phyloP scores from a whole-genome alignment of 2,888 invertebrate species.

The Chrysodeixis includens region DNA sequence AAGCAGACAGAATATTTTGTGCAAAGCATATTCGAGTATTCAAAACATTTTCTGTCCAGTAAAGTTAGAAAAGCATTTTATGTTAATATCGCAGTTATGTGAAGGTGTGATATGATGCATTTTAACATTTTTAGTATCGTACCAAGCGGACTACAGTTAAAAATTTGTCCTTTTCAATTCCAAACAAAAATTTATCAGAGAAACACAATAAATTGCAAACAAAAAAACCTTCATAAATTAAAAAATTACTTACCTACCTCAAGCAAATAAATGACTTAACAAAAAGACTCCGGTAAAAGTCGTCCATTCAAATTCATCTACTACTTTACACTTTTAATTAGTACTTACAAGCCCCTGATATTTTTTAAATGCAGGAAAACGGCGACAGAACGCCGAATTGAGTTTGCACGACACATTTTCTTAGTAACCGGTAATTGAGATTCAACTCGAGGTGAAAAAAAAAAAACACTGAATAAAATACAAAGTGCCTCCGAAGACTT shows the following conservation, averaged over 20 bases:
- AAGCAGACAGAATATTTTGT: no score
- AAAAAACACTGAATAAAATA: constrained; percentile 53
- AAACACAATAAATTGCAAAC: no score
- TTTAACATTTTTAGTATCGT: no score
- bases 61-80: no score
- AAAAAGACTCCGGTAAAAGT: constrained; percentile 12
- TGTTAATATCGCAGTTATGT: no score
- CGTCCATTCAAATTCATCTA: constrained; percentile 30
- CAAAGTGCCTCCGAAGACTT: constrained; percentile 40
- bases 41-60: no score
- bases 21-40: no score
- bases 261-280: constrained; percentile 15
- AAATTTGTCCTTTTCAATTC: no score
- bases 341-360: constrained; percentile 28
- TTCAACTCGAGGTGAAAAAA: constrained; percentile 44
- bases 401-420: constrained; percentile 59
- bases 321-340: constrained; percentile 45
- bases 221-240: not conserved
- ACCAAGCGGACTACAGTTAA: no score
- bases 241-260: not conserved
- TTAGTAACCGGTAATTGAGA: constrained; percentile 57
- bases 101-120: no score
- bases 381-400: constrained; percentile 50
- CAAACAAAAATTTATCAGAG: no score
- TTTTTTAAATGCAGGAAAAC: constrained; percentile 40